Base-by-base conservation (phyloP, 2,888 invertebrate genomes). In the Melanargia galathea region DNA sequence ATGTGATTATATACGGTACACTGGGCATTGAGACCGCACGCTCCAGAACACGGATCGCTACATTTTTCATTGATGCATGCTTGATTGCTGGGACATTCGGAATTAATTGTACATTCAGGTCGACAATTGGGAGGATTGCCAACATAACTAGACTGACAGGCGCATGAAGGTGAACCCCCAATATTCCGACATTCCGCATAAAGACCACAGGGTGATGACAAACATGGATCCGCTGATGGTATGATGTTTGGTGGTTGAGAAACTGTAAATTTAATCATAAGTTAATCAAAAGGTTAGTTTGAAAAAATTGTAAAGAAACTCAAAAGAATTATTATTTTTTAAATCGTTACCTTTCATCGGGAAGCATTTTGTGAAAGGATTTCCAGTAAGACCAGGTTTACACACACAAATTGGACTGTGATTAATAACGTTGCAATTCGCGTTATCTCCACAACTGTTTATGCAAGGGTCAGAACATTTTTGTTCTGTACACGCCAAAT, bases 341-440 rank as follows among this genome's bases (percentile, higher is more conserved):
- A 18, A 43, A 8, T 6, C 71, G 81, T 81, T 76, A 90, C 91
- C 79, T 79, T 83, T 90, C 38, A 93, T 92, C 22, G 93, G 93
- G 70, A 93, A 93, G 72, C 96, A 96, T 76, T 93, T 92, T n/a
- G 94, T 92, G 75, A 95, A 95, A 24, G 96, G 95, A 92, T 96
- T 95, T 65, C 96, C 96, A 2, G 94, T 94, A 71, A 93, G 93
- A 43, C 94, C 93, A 64, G 92, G 87, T 67, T 94, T 93, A 75
- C 96, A 97, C 63, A 93, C 94, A 77, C 96, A 97, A 73, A 95
- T 95, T 1, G 96, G 96, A 77, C 94, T 93, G 71, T 95, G 94
- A 71, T 94, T 94, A 24, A 93, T 92, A 3, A 94, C 93, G 65
- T 92, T 92, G 72, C 95, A 95, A 62, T 92, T 90, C 2, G 94